A percentile compares a stretch with the other conserved stretches of the same genome.
Conservation (phyloP, 92 coral and sea anemone genomes). For the Chrysogorgia sp. region DNA sequence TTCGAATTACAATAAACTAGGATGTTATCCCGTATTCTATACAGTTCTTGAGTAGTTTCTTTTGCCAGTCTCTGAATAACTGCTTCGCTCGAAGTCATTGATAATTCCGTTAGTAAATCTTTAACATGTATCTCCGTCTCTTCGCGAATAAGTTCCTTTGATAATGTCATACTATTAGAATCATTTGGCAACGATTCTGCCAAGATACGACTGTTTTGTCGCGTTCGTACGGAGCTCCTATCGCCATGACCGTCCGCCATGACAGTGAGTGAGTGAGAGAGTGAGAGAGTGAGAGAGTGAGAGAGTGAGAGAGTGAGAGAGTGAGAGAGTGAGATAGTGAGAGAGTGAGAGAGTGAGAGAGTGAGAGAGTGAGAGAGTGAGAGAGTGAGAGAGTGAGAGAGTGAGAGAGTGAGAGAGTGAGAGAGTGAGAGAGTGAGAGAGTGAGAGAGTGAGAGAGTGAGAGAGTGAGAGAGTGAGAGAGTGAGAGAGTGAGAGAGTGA, state of each 20-base stretch:
- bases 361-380: no score
- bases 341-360: no score
- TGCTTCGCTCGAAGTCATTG: not conserved
- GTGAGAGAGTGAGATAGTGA: no score
- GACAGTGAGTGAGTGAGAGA: no score
- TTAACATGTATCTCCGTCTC: not conserved
- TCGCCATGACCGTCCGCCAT: conserved; percentile 1
- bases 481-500: no score
- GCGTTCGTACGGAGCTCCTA: not conserved
- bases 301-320: no score
- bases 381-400: no score
- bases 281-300: no score
- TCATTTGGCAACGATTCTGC: conserved; percentile 4
- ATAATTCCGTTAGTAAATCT: not conserved
- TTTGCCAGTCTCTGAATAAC: not conserved
- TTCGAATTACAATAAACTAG: not conserved
- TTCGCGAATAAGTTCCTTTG: not conserved
- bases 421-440: no score
- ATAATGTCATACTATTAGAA: not conserved
- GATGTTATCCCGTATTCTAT: not conserved
- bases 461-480: no score
- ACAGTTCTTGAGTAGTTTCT: not conserved
- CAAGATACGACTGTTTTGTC: not conserved
- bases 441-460: no score
- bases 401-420: no score